Evolutionary conservation across 2,113 vertebrate species (phyloP).

Genomic region (Beaufortia kweichowensis): DNA sequence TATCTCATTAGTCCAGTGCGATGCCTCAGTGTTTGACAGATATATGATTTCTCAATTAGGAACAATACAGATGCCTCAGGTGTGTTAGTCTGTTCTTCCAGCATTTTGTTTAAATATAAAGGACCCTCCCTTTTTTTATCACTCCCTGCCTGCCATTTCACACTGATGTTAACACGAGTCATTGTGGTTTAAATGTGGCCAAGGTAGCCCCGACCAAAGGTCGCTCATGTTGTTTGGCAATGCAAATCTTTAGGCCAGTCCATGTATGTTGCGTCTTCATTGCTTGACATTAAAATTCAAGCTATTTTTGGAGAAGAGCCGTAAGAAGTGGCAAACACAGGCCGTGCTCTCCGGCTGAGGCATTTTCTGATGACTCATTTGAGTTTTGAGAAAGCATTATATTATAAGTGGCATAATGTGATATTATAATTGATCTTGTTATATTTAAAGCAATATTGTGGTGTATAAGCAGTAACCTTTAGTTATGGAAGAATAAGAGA

Average conservation of each 20-base stretch:
- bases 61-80: constrained; percentile 46
- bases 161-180: constrained; percentile 33
- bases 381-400: constrained; percentile 57
- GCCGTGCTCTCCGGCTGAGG: constrained; percentile 60
- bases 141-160: constrained; percentile 12
- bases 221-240: constrained; percentile 67
- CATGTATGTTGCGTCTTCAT: constrained; percentile 39
- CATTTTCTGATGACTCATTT: constrained; percentile 64
- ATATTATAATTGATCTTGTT: constrained; percentile 42
- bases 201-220: constrained; percentile 66
- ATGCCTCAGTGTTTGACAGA: constrained; percentile 65
- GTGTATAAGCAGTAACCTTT: background rate
- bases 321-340: constrained; percentile 24
- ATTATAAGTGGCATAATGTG: constrained; percentile 64
- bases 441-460: background rate
- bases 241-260: constrained; percentile 65
- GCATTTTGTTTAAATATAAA: constrained; percentile 29
- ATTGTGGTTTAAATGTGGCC: constrained; percentile 33
- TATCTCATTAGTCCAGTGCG: constrained; percentile 54
- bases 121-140: background rate
- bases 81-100: constrained; percentile 18
- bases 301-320: constrained; percentile 64
- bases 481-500: background rate
- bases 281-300: constrained; percentile 68
- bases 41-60: constrained; percentile 62